Conservation (phyloP, 2,113 vertebrate species). For the Trogon surrucura region DNA sequence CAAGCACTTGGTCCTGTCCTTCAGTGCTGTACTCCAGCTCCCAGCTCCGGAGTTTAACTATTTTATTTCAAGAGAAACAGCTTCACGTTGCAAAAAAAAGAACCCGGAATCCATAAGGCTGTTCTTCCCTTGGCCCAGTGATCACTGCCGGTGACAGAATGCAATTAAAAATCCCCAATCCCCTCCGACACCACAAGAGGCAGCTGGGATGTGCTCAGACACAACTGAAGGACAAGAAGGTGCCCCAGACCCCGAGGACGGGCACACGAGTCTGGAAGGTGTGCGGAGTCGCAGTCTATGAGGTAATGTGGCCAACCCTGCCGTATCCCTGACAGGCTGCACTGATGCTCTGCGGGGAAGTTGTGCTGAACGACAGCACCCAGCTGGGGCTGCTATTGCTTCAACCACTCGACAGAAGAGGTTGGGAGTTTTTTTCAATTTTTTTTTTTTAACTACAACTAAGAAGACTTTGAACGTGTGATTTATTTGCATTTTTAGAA, state of each 20-base stretch:
- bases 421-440: neutral
- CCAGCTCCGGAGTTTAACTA: neutral
- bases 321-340: rapidly evolving
- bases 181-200: neutral
- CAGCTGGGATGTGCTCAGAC: neutral
- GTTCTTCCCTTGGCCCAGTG: neutral
- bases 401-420: neutral
- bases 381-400: neutral
- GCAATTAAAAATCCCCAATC: neutral
- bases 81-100: neutral
- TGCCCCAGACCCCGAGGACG: neutral
- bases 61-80: neutral
- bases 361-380: neutral
- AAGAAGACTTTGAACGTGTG: neutral
- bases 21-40: neutral
- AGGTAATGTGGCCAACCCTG: neutral
- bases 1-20: neutral
- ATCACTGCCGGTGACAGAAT: neutral
- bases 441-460: neutral
- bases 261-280: neutral
- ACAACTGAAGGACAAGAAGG: neutral
- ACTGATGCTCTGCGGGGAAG: neutral
- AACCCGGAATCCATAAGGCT: neutral
- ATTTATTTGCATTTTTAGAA: neutral
- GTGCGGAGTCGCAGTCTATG: neutral